Base-by-base conservation (phyloP, 2,888 invertebrate species). In the Lasioglossum pauxillum region DNA sequence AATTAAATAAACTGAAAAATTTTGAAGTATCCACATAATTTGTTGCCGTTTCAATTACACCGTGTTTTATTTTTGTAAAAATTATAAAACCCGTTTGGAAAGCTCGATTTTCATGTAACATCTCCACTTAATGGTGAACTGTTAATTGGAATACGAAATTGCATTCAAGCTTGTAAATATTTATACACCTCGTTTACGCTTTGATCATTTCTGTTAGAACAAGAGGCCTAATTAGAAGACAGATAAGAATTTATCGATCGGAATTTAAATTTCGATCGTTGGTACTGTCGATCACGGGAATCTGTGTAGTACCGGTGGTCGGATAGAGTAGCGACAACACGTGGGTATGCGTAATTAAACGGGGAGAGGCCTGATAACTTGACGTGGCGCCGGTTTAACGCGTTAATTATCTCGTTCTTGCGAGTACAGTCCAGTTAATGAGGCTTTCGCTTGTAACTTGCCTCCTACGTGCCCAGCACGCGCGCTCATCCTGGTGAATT, bases 391-490 rank as follows among this genome's bases (percentile, higher is more conserved):
- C 82, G 87, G 89, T 89, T 90, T 90, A 91, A 89, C 91, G 89
- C 91, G 92, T 92, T 91, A 92, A 92, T 92, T 92, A 92, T 91
- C 90, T 90, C 87, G 89, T 90, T 88, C 90, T 87, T 84, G 84
- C 88, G 80, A 75, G 88, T 90, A 85, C 87, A 90, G 90, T 87
- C 88, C 82, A 80, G 90, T 89, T 92, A 91, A 92, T 92, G 89
- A 92, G 86, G 77, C 88, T 90, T 88, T 90, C 86, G 92, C 92
- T 90, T 90, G 91, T 90, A 92, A 84, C 89, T 89, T 85, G 89
- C 92, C 91, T 92, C 92, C 92, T 93, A 92, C 92, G 91, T 92
- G 91, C 92, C 81, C 88, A 90, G 85, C 88, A 81, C 87, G 87
- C 73, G 86, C 80, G 75, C 83, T 78, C 86, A 82, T 80, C 86